Evolutionary conservation across 2,113 vertebrate species (phyloP).

Genomic region (Syngnathus scovelli): DNA sequence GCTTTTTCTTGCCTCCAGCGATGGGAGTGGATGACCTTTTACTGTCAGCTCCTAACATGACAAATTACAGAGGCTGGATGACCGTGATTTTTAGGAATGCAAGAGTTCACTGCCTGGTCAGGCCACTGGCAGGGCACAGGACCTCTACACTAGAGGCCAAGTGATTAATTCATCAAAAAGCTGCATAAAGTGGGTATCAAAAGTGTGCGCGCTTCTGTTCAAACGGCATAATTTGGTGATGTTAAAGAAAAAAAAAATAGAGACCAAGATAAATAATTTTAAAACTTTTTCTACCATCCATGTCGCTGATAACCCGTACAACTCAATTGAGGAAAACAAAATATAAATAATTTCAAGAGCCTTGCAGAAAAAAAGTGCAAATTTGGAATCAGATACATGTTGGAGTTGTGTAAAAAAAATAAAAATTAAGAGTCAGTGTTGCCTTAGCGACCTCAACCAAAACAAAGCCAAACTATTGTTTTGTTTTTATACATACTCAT

Average conservation of each 20-base stretch:
- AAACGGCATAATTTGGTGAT: no score
- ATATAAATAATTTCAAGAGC: no score
- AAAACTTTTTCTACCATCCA: no score
- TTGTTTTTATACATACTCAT: not conserved
- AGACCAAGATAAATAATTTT: no score
- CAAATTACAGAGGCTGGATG: slow-evolving; percentile 75
- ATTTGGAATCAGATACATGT: not conserved
- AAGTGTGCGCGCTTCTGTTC: not conserved
- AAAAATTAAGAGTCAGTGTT: no score
- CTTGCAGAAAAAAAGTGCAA: not conserved
- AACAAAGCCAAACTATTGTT: no score
- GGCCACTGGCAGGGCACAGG: slow-evolving; percentile 67
- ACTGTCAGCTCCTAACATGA: slow-evolving; percentile 78
- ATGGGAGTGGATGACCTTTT: slow-evolving; percentile 79
- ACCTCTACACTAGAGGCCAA: slow-evolving; percentile 70
- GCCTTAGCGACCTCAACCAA: no score
- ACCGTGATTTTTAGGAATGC: slow-evolving; percentile 77
- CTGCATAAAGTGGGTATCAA: not conserved
- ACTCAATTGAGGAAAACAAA: no score
- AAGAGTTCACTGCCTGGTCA: slow-evolving; percentile 78
- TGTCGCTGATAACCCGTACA: not conserved
- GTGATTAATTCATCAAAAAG: slow-evolving; percentile 69
- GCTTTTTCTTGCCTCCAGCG: slow-evolving; percentile 74
- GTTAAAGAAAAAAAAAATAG: no score
- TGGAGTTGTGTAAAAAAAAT: no score